A percentile compares a stretch with the other conserved stretches of the same genome.
Conservation (phyloP, 2,797 vertebrate species). For the Eleutherodactylus coqui region DNA sequence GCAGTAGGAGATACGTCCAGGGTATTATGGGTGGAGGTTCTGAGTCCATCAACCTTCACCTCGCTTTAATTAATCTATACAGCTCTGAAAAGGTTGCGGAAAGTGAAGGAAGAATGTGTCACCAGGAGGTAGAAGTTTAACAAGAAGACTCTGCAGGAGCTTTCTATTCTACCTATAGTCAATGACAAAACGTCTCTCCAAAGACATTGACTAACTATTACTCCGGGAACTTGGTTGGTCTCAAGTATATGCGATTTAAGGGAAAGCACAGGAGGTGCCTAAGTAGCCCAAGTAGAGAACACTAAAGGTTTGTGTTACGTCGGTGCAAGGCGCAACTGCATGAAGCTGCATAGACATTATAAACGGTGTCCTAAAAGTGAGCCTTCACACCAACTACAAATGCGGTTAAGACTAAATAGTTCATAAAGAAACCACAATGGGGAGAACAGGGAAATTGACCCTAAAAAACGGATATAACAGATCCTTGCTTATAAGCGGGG, state of each 20-base stretch:
- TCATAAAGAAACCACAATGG: too few species aligned
- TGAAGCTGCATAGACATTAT: too few species aligned
- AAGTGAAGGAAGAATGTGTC: conserved; percentile 29
- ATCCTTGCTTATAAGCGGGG: too few species aligned
- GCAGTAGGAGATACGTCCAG: conserved; percentile 26
- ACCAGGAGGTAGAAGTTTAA: conserved; percentile 22
- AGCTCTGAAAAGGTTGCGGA: conserved; percentile 1
- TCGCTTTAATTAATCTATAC: conserved; percentile 30
- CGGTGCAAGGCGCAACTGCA: too few species aligned
- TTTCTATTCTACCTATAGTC: conserved; percentile 25
- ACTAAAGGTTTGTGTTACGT: too few species aligned
- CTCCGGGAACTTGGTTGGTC: not conserved
- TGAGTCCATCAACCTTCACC: conserved; percentile 10
- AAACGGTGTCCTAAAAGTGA: too few species aligned
- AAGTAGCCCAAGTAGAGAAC: too few species aligned
- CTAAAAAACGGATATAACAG: too few species aligned
- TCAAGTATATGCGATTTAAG: conserved; percentile 1
- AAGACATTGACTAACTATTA: conserved; percentile 15
- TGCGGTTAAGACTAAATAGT: too few species aligned
- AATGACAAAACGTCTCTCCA: conserved; percentile 18
- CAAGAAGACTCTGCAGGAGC: conserved; percentile 23
- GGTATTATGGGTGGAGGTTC: conserved; percentile 12
- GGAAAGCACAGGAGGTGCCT: not conserved
- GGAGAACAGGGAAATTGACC: too few species aligned
- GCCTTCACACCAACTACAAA: too few species aligned